Conservation (phyloP, 2,888 invertebrate genomes). For the Phengaris alcon region DNA sequence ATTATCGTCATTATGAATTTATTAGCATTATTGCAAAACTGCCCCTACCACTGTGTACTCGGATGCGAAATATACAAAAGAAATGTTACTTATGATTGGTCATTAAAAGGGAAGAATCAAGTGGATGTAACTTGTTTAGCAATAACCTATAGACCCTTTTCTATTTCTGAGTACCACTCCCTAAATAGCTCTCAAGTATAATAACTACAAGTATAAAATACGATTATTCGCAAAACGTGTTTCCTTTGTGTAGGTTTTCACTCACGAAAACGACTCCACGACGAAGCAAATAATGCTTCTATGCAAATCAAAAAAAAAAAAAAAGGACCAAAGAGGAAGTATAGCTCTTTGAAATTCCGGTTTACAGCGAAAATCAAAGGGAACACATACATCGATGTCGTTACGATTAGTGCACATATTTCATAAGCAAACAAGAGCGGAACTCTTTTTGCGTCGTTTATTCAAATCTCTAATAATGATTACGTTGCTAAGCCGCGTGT, state of each 20-base stretch:
- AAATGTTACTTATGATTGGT: neutral
- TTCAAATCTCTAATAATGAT: conserved; percentile 30
- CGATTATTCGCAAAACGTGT: no score
- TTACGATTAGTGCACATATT: neutral
- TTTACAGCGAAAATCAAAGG: neutral
- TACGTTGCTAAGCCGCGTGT: conserved; percentile 29
- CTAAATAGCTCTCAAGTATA: no score
- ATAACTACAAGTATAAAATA: no score
- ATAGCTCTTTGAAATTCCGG: neutral
- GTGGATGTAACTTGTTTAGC: no score
- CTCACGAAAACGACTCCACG: neutral
- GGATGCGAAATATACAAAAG: neutral
- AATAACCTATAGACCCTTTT: no score
- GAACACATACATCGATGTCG: conserved; percentile 3
- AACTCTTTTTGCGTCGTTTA: conserved; percentile 27
- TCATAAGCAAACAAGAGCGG: conserved; percentile 26
- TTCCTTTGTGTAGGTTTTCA: no score
- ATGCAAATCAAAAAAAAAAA: neutral
- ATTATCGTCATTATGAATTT: conserved; percentile 10
- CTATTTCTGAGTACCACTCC: no score
- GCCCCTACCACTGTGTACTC: neutral
- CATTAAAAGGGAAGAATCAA: neutral
- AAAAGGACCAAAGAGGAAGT: neutral
- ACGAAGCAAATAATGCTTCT: neutral
- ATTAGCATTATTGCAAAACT: neutral